These are phyloP conservation scores for Trichogramma pretiosum DNA, from an alignment of 1,140 invertebrate genomes.

Conservation along the genomic window DNA sequence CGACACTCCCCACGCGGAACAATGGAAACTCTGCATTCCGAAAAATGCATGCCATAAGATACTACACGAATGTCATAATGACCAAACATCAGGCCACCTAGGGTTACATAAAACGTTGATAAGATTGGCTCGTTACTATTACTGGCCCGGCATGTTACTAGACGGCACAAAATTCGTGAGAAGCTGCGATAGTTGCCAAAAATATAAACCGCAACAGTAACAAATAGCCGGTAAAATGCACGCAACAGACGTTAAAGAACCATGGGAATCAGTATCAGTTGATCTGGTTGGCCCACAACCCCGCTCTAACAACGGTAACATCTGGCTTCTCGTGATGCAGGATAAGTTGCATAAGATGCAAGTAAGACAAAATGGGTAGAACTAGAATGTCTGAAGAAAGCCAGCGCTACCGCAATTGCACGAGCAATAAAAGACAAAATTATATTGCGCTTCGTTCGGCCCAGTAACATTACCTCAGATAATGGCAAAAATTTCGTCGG, in stretches of 20 bases:
- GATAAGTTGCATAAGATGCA: too few species aligned
- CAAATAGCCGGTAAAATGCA: slow-evolving; percentile 26
- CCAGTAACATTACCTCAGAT: not conserved
- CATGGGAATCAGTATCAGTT: slow-evolving; percentile 2
- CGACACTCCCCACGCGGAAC: not conserved
- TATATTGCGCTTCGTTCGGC: not conserved
- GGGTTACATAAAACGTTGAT: slow-evolving; percentile 18
- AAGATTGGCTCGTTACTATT: slow-evolving; percentile 17
- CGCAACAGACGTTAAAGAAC: not conserved
- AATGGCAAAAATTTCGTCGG: slow-evolving; percentile 13
- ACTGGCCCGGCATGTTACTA: slow-evolving; percentile 22
- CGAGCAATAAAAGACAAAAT: not conserved
- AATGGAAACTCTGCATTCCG: slow-evolving; percentile 16
- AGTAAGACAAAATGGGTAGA: not conserved
- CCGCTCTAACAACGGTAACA: too few species aligned
- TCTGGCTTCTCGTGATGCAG: not conserved
- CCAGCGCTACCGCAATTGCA: not conserved
- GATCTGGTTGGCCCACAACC: not conserved
- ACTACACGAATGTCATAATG: slow-evolving; percentile 23
- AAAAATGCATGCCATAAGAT: slow-evolving; percentile 8
- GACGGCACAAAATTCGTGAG: slow-evolving; percentile 14
- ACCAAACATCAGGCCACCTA: slow-evolving; percentile 22
- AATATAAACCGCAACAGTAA: slow-evolving; percentile 26
- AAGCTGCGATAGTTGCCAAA: slow-evolving; percentile 21
- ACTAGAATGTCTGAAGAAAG: not conserved